A percentile compares a stretch with the other conserved stretches of the same genome.
These are phyloP conservation scores for Nesospiza acunhae DNA, from an alignment of 2,113 vertebrate genomes.

Conservation along the genomic window DNA sequence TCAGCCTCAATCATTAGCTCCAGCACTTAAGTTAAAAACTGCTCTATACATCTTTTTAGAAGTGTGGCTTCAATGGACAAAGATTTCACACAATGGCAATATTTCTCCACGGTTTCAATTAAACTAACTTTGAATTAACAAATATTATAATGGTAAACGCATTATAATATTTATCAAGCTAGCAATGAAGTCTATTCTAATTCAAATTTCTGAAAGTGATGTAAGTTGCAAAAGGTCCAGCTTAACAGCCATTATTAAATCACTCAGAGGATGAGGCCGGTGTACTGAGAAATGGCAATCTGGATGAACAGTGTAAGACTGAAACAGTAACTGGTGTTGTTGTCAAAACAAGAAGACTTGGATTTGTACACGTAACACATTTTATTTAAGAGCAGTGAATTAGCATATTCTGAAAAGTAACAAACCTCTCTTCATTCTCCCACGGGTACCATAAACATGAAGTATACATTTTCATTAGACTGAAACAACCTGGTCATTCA, in stretches of 20 bases:
- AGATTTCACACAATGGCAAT: background rate
- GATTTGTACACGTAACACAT: background rate
- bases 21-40: background rate
- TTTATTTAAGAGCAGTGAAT: background rate
- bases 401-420: background rate
- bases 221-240: background rate
- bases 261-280: background rate
- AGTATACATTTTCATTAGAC: background rate
- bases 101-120: background rate
- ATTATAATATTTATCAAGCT: background rate
- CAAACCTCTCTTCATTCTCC: background rate
- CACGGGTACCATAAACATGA: fast-evolving
- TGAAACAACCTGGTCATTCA: background rate
- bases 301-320: background rate
- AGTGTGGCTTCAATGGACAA: background rate
- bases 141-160: background rate
- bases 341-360: background rate
- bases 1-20: background rate
- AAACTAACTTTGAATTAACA: background rate
- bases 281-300: background rate
- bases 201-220: background rate
- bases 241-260: background rate
- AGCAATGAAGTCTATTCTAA: background rate
- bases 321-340: background rate
- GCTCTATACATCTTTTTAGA: background rate